Conservation (phyloP, 2,797 vertebrate species). For the Coccyzus lansbergi region DNA sequence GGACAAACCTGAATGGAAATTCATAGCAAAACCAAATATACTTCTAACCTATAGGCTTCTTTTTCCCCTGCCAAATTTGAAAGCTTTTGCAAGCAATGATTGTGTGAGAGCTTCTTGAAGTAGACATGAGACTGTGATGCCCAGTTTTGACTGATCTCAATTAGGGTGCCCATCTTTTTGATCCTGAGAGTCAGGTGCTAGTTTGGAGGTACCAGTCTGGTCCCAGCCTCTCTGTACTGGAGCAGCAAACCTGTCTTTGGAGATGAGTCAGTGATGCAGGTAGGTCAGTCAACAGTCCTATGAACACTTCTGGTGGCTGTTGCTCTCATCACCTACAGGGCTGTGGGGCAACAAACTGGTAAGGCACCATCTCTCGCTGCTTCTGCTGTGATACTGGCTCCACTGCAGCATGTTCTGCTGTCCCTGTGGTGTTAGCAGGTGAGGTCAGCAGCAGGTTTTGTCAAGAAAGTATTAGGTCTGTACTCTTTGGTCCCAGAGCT, state of each 20-base stretch:
- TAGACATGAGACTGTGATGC: background rate
- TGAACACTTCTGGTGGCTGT: slow-evolving; percentile 17
- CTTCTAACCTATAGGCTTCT: background rate
- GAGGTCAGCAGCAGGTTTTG: slow-evolving; percentile 32
- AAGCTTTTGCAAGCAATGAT: background rate
- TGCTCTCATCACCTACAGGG: slow-evolving; percentile 6
- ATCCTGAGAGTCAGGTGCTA: slow-evolving; percentile 55
- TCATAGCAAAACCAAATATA: background rate
- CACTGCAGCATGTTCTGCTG: slow-evolving; percentile 9
- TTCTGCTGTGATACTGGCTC: slow-evolving; percentile 30
- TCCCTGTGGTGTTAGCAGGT: background rate
- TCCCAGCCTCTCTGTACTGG: slow-evolving; percentile 43
- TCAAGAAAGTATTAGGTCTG: background rate
- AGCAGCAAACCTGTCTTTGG: slow-evolving; percentile 53
- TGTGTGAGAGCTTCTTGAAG: slow-evolving; percentile 4
- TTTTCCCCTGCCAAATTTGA: background rate
- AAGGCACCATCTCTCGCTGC: slow-evolving; percentile 56
- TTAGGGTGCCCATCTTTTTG: slow-evolving; percentile 16
- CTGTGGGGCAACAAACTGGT: slow-evolving; percentile 43
- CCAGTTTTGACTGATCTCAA: slow-evolving; percentile 48
- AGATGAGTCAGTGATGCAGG: slow-evolving; percentile 63
- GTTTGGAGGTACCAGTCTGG: slow-evolving; percentile 54
- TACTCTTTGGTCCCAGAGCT: background rate
- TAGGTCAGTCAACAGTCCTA: slow-evolving; percentile 46
- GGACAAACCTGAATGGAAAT: slow-evolving; percentile 5